Evolutionary conservation across 2,888 invertebrate genomes (phyloP), one percentile per base, ranked within the genome.

Genomic region (Ferrisia virgata): DNA sequence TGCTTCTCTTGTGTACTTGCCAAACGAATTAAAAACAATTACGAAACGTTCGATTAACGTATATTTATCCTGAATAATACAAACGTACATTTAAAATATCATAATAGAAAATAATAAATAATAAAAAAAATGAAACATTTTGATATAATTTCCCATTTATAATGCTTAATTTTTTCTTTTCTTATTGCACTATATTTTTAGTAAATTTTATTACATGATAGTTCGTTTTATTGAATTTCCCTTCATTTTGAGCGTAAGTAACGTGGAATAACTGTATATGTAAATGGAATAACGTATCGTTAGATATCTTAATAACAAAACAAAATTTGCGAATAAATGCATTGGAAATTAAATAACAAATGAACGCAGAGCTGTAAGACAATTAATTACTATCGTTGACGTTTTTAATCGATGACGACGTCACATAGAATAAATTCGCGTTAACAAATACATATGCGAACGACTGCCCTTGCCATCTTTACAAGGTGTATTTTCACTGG

Each of bases 31-130:
- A 33, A 43, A 83, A 64, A 83, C 22, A 64, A 83, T 2, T 83
- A 83, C 28, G 83, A 83, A 69, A 83, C 28, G 33, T 83, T 83
- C 31, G 80, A 80, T 43, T 80, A 47, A 80, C 47, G 80, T 47
- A 80, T 79, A 79, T 79, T 78, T 43, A 40, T 43, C 15, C 22
- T 15, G 43, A 43, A 43, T 79, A 28, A 43, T 43, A 22, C 43
- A 40, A 22, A 18, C 25, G 31, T 39, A 22, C 18, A 43, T 22
- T 79, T 79, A 43, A 43, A 43, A 43, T 40, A 43, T 22, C 28
- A 79, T 79, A 43, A 40, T 28, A 40, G 43, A 28, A 79, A 40
- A 79, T 43, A 79, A 79, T 39, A 79, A 79, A 39, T 79, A 79
- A n/a, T 28, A 79, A 79, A 79, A 58, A 64, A 64, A 64, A 28